phyloP scores from a whole-genome alignment of 2,113 vertebrate species.

The Zosterops borbonicus region DNA sequence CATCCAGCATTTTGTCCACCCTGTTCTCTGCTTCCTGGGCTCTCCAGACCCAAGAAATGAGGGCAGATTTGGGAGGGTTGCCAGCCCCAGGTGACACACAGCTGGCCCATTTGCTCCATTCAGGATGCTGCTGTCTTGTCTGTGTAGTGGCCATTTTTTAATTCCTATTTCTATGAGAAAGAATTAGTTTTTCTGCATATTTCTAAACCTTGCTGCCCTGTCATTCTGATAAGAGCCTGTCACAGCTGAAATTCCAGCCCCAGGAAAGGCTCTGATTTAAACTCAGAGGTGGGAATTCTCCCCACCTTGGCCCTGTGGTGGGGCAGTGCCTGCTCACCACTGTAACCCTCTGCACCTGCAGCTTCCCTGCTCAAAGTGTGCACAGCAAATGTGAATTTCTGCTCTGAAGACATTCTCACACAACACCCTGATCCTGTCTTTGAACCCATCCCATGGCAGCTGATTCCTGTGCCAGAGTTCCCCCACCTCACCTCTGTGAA shows the following conservation, averaged over 20 bases:
- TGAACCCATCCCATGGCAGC: neutral
- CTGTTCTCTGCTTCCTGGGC: no score
- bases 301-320: neutral
- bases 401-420: neutral
- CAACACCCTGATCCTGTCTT: no score
- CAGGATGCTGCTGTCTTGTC: no score
- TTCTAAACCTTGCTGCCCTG: neutral
- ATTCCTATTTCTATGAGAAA: no score
- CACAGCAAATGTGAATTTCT: neutral
- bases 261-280: neutral
- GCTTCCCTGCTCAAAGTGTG: neutral
- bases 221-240: neutral
- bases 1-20: no score
- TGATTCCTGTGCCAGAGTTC: neutral
- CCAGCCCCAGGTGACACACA: no score
- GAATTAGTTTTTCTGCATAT: no score
- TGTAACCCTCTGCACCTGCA: neutral
- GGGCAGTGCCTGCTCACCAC: neutral
- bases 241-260: neutral
- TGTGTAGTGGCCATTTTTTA: no score
- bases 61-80: no score
- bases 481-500: neutral
- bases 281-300: neutral
- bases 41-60: no score
- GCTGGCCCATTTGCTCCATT: no score